Evolutionary conservation across 2,113 vertebrate genomes (phyloP).

Genomic region (Nycticryphes semicollaris): DNA sequence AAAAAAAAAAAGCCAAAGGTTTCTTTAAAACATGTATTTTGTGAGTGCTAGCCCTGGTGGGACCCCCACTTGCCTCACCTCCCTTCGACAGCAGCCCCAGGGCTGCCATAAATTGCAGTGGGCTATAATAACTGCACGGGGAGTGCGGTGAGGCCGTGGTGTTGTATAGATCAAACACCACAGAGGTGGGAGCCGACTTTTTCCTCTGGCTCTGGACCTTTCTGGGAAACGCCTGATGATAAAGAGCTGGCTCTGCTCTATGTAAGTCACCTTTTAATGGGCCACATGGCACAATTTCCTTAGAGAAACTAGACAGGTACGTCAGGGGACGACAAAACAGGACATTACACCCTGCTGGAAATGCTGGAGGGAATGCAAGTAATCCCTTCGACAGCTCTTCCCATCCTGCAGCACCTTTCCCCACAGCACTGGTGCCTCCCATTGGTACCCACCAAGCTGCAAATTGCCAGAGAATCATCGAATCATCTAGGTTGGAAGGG

Average conservation of each 20-base stretch:
- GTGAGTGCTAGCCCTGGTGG: neutral
- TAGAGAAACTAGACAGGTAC: neutral
- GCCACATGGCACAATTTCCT: neutral
- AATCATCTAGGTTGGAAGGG: neutral
- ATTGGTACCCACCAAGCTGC: neutral
- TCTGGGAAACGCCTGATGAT: neutral
- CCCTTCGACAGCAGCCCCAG: neutral
- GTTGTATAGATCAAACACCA: neutral
- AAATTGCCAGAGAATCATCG: neutral
- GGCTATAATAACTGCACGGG: neutral
- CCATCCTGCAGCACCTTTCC: neutral
- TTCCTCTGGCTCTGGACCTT: neutral
- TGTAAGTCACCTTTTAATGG: neutral
- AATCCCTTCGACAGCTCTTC: neutral
- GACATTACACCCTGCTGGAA: neutral
- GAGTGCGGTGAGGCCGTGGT: fast-evolving
- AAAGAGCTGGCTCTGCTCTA: neutral
- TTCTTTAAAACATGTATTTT: neutral
- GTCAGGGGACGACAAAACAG: neutral
- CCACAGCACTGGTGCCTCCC: neutral
- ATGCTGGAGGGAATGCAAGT: neutral
- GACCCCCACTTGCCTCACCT: neutral
- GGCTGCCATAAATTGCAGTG: neutral
- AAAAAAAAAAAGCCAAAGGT: neutral
- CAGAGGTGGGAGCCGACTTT: neutral